Percentiles rank a stretch among this genome's conserved stretches.
Evolutionary conservation across 2,888 invertebrate genomes (phyloP).

Genomic region (Drosophila formosana): DNA sequence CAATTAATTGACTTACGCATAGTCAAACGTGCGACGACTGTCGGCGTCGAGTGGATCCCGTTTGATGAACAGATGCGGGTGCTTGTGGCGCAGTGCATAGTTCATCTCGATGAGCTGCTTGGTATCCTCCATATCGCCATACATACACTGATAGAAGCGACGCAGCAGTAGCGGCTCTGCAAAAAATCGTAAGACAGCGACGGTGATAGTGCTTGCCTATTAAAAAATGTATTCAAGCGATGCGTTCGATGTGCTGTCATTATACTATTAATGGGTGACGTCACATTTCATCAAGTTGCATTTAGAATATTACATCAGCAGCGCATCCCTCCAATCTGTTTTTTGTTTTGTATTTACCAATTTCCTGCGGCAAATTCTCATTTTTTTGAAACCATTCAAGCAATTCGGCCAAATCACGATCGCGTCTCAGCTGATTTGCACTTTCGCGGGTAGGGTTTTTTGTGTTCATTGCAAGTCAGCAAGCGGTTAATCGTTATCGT

Average conservation of each 20-base stretch:
- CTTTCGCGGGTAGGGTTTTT: slow-evolving; percentile 31
- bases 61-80: slow-evolving; percentile 86
- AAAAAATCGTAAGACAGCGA: slow-evolving; percentile 5
- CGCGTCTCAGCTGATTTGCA: slow-evolving; percentile 61
- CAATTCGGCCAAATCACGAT: slow-evolving; percentile 72
- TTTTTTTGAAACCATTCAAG: slow-evolving; percentile 73
- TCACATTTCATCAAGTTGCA: slow-evolving; percentile 17
- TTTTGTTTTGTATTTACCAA: slow-evolving; percentile 64
- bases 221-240: not conserved
- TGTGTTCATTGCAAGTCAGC: slow-evolving; percentile 32
- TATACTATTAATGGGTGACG: slow-evolving; percentile 54
- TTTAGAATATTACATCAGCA: slow-evolving; percentile 16
- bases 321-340: not conserved
- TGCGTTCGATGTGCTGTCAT: slow-evolving; percentile 47
- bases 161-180: slow-evolving; percentile 79
- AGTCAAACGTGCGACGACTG: slow-evolving; percentile 71
- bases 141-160: slow-evolving; percentile 79
- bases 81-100: slow-evolving; percentile 86
- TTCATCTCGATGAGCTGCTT: slow-evolving; percentile 81
- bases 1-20: slow-evolving; percentile 67
- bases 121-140: slow-evolving; percentile 72
- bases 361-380: slow-evolving; percentile 76
- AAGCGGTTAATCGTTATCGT: not conserved
- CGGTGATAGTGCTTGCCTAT: not conserved
- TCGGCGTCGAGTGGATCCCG: slow-evolving; percentile 85